Base-by-base conservation (phyloP, 2,113 vertebrate genomes). In the Ploceus nigricollis region DNA sequence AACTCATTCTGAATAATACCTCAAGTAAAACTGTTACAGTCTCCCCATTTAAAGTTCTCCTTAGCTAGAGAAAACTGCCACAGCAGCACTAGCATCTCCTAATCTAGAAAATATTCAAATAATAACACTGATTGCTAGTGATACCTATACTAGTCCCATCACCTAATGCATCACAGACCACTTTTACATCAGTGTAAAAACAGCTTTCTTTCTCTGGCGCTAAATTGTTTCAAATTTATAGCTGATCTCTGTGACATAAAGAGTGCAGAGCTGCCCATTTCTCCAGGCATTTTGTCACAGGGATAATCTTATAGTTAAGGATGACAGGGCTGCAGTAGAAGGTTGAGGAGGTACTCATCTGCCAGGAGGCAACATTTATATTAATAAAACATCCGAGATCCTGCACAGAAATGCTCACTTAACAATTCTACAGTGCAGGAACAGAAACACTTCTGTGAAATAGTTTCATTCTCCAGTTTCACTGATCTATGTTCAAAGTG, bases 1-100 rank as follows among this genome's bases (percentile, higher is more conserved):
- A 84, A 42, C 89, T 95, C 78, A 89, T 95, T 96, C 87, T 93
- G 87, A 91, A 92, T 87, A 73, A 61, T 76, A 87, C 18, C 31
- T 97, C 83, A 94, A 69, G 65, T 69, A 77, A 77, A 73, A n/a
- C 61, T 86, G 42, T 92, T 81, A 85, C 37, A 82, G 28, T 91
- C 77, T 95, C 40, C 87, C 70, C 48, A 58, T 76, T 82, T 89
- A 37, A 64, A 60, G 48, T 72, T 83, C 64, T 86, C 31, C 51
- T 56, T 42, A 58, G 68, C 70, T 77, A 13, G 45, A 78, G 85
- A 87, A 95, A 95, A 94, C 65, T 71, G 53, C 22, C 54, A 87
- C 61, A 82, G 56, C 53, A 83, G 66, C 61, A 90, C 33, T 63
- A 78, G 51, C 51, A 73, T 80, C 75, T 91, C 71, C 50, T 78